phyloP scores from a whole-genome alignment of 1,140 invertebrate species.

The Drosophila lacertosa region DNA sequence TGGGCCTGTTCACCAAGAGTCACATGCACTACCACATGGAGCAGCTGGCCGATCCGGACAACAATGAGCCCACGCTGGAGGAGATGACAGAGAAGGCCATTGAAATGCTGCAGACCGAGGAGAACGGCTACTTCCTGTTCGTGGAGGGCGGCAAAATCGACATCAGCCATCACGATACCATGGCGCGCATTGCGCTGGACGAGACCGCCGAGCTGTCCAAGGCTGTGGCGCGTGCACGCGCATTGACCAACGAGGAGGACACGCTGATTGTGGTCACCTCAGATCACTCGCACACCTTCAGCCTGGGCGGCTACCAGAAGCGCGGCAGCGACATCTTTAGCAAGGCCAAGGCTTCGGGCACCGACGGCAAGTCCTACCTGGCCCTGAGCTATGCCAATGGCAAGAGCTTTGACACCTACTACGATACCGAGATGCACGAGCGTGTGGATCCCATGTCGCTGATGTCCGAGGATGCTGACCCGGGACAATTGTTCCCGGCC shows the following conservation, averaged over 20 bases:
- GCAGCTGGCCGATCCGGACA: constrained; percentile 85
- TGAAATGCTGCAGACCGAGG: constrained; percentile 89
- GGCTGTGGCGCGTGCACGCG: constrained; percentile 85
- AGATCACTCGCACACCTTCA: constrained; percentile 89
- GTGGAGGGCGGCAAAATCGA: constrained; percentile 91
- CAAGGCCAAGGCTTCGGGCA: constrained; percentile 78
- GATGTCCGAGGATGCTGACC: constrained; percentile 8
- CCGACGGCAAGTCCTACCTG: constrained; percentile 86
- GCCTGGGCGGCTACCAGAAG: constrained; percentile 87
- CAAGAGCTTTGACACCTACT: constrained; percentile 85
- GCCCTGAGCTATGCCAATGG: constrained; percentile 90
- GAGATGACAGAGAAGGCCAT: constrained; percentile 94
- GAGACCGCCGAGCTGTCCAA: constrained; percentile 87
- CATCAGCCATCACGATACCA: constrained; percentile 91
- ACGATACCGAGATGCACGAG: constrained; percentile 64
- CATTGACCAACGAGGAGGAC: constrained; percentile 86
- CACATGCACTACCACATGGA: constrained; percentile 86
- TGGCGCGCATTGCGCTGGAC: constrained; percentile 88
- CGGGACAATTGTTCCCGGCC: constrained; percentile 84
- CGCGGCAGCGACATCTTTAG: constrained; percentile 85
- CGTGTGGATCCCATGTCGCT: constrained; percentile 56
- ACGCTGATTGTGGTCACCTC: constrained; percentile 89
- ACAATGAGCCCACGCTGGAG: constrained; percentile 87
- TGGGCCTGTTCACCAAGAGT: constrained; percentile 85
- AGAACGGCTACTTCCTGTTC: constrained; percentile 88